Conservation (phyloP, 2,888 invertebrate genomes). For the Drosophila aldrichi region DNA sequence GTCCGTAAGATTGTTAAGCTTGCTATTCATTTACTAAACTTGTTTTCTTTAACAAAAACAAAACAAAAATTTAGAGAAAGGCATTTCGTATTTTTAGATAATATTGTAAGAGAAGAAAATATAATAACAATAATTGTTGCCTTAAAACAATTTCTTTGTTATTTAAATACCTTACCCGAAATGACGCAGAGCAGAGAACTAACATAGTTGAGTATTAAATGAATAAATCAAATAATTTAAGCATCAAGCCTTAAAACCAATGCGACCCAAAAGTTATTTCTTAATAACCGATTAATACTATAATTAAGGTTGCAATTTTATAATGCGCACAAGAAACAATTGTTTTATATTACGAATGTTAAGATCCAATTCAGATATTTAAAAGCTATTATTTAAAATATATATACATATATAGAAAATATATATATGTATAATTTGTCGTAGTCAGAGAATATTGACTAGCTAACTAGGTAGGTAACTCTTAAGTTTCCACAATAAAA, state of each 20-base stretch:
- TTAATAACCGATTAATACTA: constrained; percentile 26
- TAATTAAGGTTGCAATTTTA: constrained; percentile 33
- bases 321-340: constrained; percentile 62
- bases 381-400: constrained; percentile 15
- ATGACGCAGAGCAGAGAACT: neutral
- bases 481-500: constrained; percentile 36
- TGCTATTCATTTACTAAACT: neutral
- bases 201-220: constrained; percentile 19
- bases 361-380: constrained; percentile 9
- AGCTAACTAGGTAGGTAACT: constrained; percentile 38
- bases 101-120: constrained; percentile 1
- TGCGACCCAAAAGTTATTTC: constrained; percentile 38
- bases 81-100: constrained; percentile 14
- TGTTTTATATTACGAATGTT: constrained; percentile 52
- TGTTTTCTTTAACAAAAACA: constrained; percentile 6
- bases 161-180: constrained; percentile 7
- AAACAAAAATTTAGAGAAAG: neutral
- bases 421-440: constrained; percentile 28
- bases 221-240: constrained; percentile 25
- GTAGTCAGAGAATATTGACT: constrained; percentile 23
- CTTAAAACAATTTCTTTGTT: constrained; percentile 38
- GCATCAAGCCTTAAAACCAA: constrained; percentile 49
- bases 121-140: constrained; percentile 36
- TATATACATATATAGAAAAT: neutral
- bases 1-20: constrained; percentile 12